phyloP scores from a whole-genome alignment of 2,888 invertebrate species.

The Agrenia bidenticulata region DNA sequence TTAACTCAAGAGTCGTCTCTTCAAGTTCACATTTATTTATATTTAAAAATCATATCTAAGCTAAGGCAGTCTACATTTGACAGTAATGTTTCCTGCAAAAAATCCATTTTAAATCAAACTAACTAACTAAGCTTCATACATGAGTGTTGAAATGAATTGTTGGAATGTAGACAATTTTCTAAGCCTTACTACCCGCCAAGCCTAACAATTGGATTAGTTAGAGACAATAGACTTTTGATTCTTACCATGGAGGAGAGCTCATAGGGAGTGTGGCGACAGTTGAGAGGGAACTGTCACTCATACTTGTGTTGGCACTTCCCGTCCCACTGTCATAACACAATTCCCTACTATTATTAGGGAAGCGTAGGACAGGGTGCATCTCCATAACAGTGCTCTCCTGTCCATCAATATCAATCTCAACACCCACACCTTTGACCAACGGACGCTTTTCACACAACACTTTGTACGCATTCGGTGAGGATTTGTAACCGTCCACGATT shows the following conservation, averaged over 20 bases:
- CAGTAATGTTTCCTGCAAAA: no score
- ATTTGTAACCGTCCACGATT: constrained; percentile 1
- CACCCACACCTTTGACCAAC: background rate
- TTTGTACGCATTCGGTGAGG: background rate
- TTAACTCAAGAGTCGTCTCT: no score
- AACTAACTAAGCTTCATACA: no score
- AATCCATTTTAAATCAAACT: no score
- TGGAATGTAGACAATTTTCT: no score
- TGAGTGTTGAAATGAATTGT: no score
- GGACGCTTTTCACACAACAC: background rate
- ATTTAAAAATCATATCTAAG: no score
- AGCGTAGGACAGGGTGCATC: background rate
- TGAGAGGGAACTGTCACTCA: constrained; percentile 41
- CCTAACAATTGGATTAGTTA: no score
- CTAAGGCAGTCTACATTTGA: no score
- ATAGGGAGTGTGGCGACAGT: constrained; percentile 39
- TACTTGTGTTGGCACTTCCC: constrained; percentile 40
- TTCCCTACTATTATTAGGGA: constrained; percentile 6
- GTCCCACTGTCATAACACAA: constrained; percentile 39
- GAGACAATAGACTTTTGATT: no score
- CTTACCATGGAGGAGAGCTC: constrained; percentile 48
- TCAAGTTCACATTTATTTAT: no score
- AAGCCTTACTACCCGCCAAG: no score
- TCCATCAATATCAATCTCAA: background rate
- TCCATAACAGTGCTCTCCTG: background rate